A percentile compares a stretch with the other conserved stretches of the same genome.
These are phyloP conservation scores for Enteromius mattozi DNA, from an alignment of 2,797 vertebrate genomes.

Conservation along the genomic window DNA sequence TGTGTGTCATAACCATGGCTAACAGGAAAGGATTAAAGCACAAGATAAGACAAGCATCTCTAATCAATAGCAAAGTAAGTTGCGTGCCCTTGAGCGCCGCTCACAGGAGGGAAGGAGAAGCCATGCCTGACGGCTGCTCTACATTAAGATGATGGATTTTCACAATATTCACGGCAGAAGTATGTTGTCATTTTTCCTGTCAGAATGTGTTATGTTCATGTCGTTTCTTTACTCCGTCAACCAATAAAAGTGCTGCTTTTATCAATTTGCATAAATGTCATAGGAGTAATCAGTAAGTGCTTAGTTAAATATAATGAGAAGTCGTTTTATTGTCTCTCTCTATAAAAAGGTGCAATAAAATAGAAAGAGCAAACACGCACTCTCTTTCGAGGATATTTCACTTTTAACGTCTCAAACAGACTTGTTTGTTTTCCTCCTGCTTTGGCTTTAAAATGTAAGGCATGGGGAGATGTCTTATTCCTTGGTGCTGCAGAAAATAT, in stretches of 20 bases:
- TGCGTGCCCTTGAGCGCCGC: slow-evolving; percentile 38
- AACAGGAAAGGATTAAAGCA: slow-evolving; percentile 65
- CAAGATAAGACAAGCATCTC: slow-evolving; percentile 59
- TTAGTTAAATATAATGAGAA: slow-evolving; percentile 2
- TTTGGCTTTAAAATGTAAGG: background rate
- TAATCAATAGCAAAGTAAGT: slow-evolving; percentile 66
- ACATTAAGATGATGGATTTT: background rate
- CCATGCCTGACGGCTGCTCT: background rate
- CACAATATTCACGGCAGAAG: background rate
- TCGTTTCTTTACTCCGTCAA: background rate
- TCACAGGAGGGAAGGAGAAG: slow-evolving; percentile 35
- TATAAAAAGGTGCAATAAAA: background rate
- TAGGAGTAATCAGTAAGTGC: background rate
- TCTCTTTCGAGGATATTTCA: background rate
- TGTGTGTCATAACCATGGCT: slow-evolving; percentile 46
- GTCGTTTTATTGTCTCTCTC: background rate
- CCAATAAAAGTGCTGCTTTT: background rate
- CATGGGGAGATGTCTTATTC: background rate
- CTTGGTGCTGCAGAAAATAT: background rate
- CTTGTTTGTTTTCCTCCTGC: background rate
- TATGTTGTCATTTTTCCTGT: background rate
- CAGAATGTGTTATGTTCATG: background rate
- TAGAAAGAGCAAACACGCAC: background rate
- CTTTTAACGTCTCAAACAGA: background rate
- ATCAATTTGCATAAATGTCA: background rate